These are phyloP conservation scores for Patella depressa DNA, from an alignment of 2,888 invertebrate species.

Conservation along the genomic window DNA sequence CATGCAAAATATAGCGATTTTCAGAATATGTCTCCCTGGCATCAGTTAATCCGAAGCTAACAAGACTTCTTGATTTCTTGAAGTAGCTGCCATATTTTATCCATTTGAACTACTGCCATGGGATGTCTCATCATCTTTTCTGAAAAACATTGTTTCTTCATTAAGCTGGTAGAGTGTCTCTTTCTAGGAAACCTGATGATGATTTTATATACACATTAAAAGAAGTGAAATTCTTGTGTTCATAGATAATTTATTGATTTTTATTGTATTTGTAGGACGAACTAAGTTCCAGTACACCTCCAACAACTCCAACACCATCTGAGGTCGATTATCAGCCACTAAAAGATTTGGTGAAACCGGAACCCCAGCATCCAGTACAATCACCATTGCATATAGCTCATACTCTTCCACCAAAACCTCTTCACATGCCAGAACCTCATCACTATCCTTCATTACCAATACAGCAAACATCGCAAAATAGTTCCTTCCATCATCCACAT, in stretches of 20 bases:
- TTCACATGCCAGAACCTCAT: slow-evolving; percentile 33
- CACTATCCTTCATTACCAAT: slow-evolving; percentile 32
- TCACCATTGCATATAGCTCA: slow-evolving; percentile 22
- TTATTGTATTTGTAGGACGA: slow-evolving; percentile 50
- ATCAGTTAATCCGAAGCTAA: too few species aligned
- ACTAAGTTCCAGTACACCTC: slow-evolving; percentile 61
- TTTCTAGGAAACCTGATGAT: too few species aligned
- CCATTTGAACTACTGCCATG: too few species aligned
- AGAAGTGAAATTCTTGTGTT: slow-evolving; percentile 1
- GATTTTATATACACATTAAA: neutral
- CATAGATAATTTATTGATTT: neutral
- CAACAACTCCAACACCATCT: slow-evolving; percentile 62
- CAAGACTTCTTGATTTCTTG: too few species aligned
- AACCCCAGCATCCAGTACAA: slow-evolving; percentile 30
- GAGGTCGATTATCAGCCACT: slow-evolving; percentile 54
- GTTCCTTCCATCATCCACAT: slow-evolving; percentile 22
- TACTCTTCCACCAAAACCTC: slow-evolving; percentile 32
- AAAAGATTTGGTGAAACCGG: slow-evolving; percentile 36
- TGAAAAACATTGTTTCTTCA: too few species aligned
- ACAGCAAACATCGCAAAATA: slow-evolving; percentile 27
- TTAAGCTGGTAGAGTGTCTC: too few species aligned
- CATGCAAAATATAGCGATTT: too few species aligned
- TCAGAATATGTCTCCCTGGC: too few species aligned
- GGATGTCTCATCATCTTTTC: too few species aligned
- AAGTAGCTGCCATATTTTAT: too few species aligned